A percentile compares a stretch with the other conserved stretches of the same genome.
These are phyloP conservation scores for Cristatella mucedo DNA, from an alignment of 2,888 invertebrate genomes.

Conservation along the genomic window DNA sequence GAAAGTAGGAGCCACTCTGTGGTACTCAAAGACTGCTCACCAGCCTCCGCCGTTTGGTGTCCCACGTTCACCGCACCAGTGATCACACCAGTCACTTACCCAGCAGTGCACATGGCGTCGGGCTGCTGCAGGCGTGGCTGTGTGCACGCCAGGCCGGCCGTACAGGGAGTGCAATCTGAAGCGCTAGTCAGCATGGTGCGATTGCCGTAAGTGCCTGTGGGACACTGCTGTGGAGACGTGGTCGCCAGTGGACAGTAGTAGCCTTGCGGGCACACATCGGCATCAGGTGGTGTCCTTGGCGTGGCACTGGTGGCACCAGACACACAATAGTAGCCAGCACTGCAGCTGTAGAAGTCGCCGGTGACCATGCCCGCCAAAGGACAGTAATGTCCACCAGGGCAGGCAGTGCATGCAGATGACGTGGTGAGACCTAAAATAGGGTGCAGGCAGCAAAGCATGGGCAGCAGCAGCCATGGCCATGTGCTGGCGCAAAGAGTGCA, in stretches of 20 bases:
- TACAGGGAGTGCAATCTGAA: constrained; percentile 23
- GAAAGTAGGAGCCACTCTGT: too few relatives aligned
- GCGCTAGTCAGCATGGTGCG: constrained; percentile 19
- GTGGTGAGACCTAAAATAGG: too few relatives aligned
- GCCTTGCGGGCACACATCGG: constrained; percentile 29
- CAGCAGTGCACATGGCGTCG: constrained; percentile 24
- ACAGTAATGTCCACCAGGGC: constrained; percentile 29
- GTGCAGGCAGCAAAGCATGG: too few relatives aligned
- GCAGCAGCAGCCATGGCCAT: too few relatives aligned
- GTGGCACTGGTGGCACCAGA: constrained; percentile 26
- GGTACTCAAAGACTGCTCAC: too few relatives aligned
- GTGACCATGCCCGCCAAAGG: constrained; percentile 26
- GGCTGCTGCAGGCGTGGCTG: constrained; percentile 19
- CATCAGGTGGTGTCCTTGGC: constrained; percentile 28
- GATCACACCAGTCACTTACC: too few relatives aligned
- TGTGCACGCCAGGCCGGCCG: constrained; percentile 27
- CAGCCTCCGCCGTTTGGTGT: too few relatives aligned
- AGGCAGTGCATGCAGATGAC: constrained; percentile 28
- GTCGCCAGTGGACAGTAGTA: constrained; percentile 28
- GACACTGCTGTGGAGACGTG: constrained; percentile 25
- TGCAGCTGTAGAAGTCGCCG: constrained; percentile 20
- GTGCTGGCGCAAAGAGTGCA: too few relatives aligned
- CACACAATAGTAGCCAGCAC: constrained; percentile 26
- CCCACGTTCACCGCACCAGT: too few relatives aligned
- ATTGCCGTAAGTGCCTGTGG: constrained; percentile 29